Base-by-base conservation (phyloP, 2,113 vertebrate genomes). In the Grammomys dolichurus region DNA sequence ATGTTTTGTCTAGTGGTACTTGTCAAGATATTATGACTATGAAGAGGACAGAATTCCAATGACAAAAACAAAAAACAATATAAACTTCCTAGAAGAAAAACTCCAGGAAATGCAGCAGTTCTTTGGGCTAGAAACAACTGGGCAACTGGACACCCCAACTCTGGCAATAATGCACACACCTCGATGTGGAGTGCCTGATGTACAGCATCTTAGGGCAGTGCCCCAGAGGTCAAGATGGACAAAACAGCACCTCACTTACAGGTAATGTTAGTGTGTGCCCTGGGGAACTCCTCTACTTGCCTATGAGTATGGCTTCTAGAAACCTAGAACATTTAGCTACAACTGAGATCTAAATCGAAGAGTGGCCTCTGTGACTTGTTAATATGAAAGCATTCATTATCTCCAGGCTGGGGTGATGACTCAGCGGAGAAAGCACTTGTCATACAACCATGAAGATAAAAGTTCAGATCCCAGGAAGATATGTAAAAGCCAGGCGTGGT, bases 31-130 rank as follows among this genome's bases (percentile, higher is more conserved):
- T 82, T 98, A 98, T n/a, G 70, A 43, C 31, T 95, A 98, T 20
- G 20, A 91, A 7, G 65, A 40, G 1, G 33, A 69, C 58, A 69
- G 58, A 95, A 77, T 0, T 2, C 33, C 86, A 80, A 70, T 16
- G 12, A 67, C 78, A 93, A 97, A 91, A 96, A 33, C 75, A 43
- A 98, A 98, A 97, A 76, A 0, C 17, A 60, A 20, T n/a, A 22
- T 8, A 5, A 95, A 70, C 1, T 1, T n/a, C 20, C 63, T 98
- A 51, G 81, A 86, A 10, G 7, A 93, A 65, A 99, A 99, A 97
- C 96, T 99, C 81, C 96, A 95, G 75, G 98, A 99, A 98, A 99
- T 99, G 99, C 99, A 99, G 96, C n/a, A 92, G 54, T 99, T 99
- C 96, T 98, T 99, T 7, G 97, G 98, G 0, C 96, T 99, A 2